Conservation (phyloP, 2,113 vertebrate species). For the Antennarius striatus region DNA sequence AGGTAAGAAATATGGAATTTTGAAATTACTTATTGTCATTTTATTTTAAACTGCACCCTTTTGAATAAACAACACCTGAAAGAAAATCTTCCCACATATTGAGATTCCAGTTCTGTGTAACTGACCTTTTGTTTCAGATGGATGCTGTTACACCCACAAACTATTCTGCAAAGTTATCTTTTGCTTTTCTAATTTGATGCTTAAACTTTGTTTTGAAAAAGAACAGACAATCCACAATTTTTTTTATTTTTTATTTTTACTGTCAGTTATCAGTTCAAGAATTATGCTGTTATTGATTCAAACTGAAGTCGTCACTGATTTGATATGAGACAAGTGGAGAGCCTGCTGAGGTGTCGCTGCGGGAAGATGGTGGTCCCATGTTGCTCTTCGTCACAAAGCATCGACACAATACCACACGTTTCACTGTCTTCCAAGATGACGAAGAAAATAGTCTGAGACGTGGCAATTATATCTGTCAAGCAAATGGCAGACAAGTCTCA, state of each 20-base stretch:
- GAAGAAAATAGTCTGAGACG: conserved; percentile 66
- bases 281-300: conserved; percentile 65
- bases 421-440: conserved; percentile 41
- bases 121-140: conserved; percentile 44
- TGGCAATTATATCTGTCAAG: conserved; percentile 61
- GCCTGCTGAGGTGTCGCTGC: conserved; percentile 63
- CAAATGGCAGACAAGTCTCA: conserved; percentile 40
- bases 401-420: conserved; percentile 41
- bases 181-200: conserved; percentile 14
- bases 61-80: too few species aligned
- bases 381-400: conserved; percentile 56
- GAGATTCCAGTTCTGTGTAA: conserved; percentile 16
- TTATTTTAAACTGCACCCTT: not conserved
- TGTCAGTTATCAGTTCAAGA: conserved; percentile 24
- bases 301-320: conserved; percentile 62
- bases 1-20: too few species aligned
- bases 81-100: conserved; percentile 5
- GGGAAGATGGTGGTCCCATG: conserved; percentile 56
- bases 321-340: conserved; percentile 54
- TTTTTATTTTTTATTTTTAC: conserved; percentile 35
- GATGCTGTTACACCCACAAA: conserved; percentile 38
- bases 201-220: conserved; percentile 20
- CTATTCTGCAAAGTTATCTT: conserved; percentile 35
- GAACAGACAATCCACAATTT: conserved; percentile 8
- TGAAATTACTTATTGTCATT: not conserved